Evolutionary conservation across 2,888 invertebrate species (phyloP), one percentile per base, ranked within the genome.

Genomic region (Hetaerina titia): DNA sequence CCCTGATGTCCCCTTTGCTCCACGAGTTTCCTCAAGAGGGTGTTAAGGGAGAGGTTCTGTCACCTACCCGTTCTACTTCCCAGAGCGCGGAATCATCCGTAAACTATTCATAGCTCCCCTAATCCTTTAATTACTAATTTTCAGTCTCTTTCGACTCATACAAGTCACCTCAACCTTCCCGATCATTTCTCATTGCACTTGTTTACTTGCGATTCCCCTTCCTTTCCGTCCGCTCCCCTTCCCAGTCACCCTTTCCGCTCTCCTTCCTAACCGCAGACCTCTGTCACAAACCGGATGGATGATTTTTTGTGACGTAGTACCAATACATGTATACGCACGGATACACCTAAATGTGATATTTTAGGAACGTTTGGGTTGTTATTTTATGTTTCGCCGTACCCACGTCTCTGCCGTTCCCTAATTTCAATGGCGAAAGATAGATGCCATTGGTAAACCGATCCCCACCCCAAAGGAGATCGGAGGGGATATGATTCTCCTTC

Each of bases 111-210:
- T 15, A 4, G 13, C 81, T 31, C 0, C n/a, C 25, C 74, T 15
- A 25, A 31, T 25, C 81, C 81, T 81, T 81, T 81, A 81, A 81
- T 81, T 31, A 31, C 81, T 81, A 81, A 81, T 81, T 81, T 81
- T 81, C 81, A 13, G 9, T 31, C 31, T 13, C 81, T 81, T 15
- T 81, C 81, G 81, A 25, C 81, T 81, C 81, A 13, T 31, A 81
- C 31, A 81, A 69, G 8, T 81, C 13, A 2, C 58, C 89, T n/a
- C 58, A 5, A 89, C 58, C 57, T 58, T 89, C 8, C 57, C n/a
- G 9, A 58, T 2, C 89, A 8, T n/a, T 1, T 89, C 89, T 89
- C n/a, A 17, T n/a, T 31, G 22, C 58, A 45, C 89, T 11, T 89
- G 57, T 89, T 45, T n/a, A 22, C 69, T 69, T 69, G 22, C 69